Percentiles rank a stretch among this genome's conserved stretches.
These are phyloP conservation scores for Raja brachyura DNA, from an alignment of 2,113 vertebrate species.

Conservation along the genomic window DNA sequence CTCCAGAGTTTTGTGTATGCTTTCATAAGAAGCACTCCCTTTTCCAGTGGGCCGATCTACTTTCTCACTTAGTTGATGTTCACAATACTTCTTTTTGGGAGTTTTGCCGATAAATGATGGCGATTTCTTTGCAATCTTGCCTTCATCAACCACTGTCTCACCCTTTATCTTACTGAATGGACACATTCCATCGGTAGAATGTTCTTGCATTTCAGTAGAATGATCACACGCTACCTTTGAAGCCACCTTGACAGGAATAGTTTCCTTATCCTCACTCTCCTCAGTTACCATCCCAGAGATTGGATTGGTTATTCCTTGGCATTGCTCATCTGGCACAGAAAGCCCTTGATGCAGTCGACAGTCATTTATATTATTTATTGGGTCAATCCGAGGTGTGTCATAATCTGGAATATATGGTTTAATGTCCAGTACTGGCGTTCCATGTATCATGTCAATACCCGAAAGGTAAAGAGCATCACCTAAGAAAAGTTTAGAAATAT, in stretches of 20 bases:
- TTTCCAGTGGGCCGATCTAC: background rate
- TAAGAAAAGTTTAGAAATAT: slow-evolving; percentile 44
- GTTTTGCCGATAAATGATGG: no score
- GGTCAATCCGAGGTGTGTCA: slow-evolving; percentile 54
- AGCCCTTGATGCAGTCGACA: background rate
- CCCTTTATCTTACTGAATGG: background rate
- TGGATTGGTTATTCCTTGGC: background rate
- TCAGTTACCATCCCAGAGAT: background rate
- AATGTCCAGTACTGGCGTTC: slow-evolving; percentile 77
- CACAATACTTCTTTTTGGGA: background rate
- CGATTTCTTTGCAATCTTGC: background rate
- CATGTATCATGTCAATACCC: slow-evolving; percentile 76
- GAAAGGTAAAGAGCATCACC: slow-evolving; percentile 71
- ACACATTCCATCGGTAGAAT: background rate
- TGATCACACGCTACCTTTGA: background rate
- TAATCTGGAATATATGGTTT: slow-evolving; percentile 83
- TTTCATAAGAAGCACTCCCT: background rate
- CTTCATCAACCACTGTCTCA: background rate
- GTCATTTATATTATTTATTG: background rate
- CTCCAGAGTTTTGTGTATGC: slow-evolving; percentile 45
- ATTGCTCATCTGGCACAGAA: background rate
- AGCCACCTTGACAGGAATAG: background rate
- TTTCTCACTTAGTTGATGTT: background rate
- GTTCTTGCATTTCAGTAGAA: background rate
- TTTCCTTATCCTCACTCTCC: background rate